Base-by-base conservation (phyloP, 2,113 vertebrate species). In the Myrmecobius fasciatus region DNA sequence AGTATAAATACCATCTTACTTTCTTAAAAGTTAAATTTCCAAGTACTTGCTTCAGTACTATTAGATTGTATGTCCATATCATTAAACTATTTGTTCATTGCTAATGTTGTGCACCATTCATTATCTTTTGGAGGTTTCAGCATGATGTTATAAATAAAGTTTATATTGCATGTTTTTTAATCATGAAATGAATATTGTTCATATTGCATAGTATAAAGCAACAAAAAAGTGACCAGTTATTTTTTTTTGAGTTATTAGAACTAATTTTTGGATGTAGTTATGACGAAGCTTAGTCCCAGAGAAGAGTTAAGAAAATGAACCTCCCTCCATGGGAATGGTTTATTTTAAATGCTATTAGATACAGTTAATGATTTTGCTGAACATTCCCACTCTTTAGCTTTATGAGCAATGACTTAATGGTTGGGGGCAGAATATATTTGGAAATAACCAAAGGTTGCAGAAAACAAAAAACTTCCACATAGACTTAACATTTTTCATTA, bases 1-100 rank as follows among this genome's bases (percentile, higher is more conserved):
- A 99, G 99, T 99, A 97, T 93, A 96, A 31, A 95, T 95, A 53
- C 53, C 94, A 95, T 94, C 96, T 26, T 93, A 90, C 43, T 88
- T 93, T 89, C 31, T 95, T 95, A 51, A 95, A 95, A 96, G 52
- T 95, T 91, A 96, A 92, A 52, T 95, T 31, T 94, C 95, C 96
- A 52, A 26, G 92, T 94, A 90, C 6, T 94, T 83, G 36, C 67
- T 83, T 83, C 20, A 5, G 31, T 67, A 75, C 31, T 75, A 43
- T 83, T 54, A 91, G 25, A 89, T 93, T 96, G 60, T 26, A 46
- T 97, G 67, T 22, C 25, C 14, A 9, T 94, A 54, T 93, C 95
- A 92, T 94, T 43, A 94, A 92, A 43, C 20, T 53, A 53, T 94
- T 92, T 26, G 0, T 46, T 92, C 89, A 67, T 94, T 92, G 91